Percentiles rank a stretch among this genome's conserved stretches.
Conservation (phyloP, 2,888 invertebrate genomes). For the Philaethria dido region DNA sequence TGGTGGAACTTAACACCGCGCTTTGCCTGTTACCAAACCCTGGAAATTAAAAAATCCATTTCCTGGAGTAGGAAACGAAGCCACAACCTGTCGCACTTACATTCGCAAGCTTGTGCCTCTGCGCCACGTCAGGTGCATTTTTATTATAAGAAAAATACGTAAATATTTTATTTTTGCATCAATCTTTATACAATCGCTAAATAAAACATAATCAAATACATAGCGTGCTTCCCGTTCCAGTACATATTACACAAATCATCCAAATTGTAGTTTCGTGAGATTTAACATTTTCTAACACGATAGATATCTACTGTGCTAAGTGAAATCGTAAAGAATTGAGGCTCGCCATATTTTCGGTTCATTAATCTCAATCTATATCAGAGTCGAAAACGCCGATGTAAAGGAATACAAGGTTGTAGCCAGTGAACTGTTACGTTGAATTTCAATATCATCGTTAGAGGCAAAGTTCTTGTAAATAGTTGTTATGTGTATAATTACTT, state of each 20-base stretch:
- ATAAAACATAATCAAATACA: slow-evolving; percentile 42
- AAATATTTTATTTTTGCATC: no score
- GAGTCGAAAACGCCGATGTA: slow-evolving; percentile 64
- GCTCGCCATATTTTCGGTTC: slow-evolving; percentile 67
- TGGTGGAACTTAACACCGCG: no score
- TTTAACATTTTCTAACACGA: slow-evolving; percentile 57
- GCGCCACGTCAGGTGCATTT: no score
- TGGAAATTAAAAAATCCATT: no score
- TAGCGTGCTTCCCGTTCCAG: slow-evolving; percentile 43
- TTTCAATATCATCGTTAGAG: slow-evolving; percentile 60
- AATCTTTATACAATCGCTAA: background rate
- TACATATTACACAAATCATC: slow-evolving; percentile 51
- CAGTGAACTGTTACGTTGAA: slow-evolving; percentile 67
- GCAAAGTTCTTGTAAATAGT: slow-evolving; percentile 44
- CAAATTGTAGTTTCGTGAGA: slow-evolving; percentile 64
- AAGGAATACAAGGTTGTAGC: slow-evolving; percentile 72
- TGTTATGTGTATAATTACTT: slow-evolving; percentile 43
- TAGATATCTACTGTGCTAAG: slow-evolving; percentile 56
- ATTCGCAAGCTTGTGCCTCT: no score
- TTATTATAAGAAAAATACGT: no score
- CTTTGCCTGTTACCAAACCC: no score
- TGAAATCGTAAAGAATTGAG: slow-evolving; percentile 70
- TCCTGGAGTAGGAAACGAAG: no score
- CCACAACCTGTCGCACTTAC: no score
- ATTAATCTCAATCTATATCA: slow-evolving; percentile 65